Evolutionary conservation across 2,113 vertebrate species (phyloP), one percentile per base, ranked within the genome.

Genomic region (Esox niger): DNA sequence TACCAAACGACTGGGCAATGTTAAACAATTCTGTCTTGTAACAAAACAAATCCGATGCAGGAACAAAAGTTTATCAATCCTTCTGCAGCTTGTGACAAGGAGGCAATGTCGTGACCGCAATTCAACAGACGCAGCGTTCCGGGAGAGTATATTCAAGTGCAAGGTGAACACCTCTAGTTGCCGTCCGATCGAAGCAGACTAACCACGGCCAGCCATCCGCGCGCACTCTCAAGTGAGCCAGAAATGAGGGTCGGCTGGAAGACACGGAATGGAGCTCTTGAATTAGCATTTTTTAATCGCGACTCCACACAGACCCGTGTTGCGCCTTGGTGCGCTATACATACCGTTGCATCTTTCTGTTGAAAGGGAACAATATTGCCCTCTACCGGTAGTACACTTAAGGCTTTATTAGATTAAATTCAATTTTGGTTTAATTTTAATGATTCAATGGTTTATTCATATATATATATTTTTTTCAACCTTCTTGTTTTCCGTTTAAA

Each of bases 341-440:
- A 66, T 66, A 55, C 64, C 52, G n/a, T 56, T 66, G 64, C 64
- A 66, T 31, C 21, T 25, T 27, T 15, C 29, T 25, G 15, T 23
- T 49, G 6, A 21, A 65, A 52, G 26, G 26, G 6, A 30, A 21
- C 47, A 15, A 29, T 26, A 33, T 15, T 8, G 52, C 64, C 64
- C 47, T 54, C 64, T 66, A 4, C 54, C 31, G 64, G 13, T 15
- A 10, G 2, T 47, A 6, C 46, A 27, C 23, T 23, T 35, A 46
- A 10, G 35, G 20, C 35, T 5, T 6, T 11, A 38, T 6, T 38
- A 38, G 35, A 6, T 38, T 38, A 38, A 38, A n/a, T n/a, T n/a
- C n/a, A n/a, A n/a, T n/a, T n/a, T n/a, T n/a, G n/a, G n/a, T n/a
- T n/a, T n/a, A n/a, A n/a, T n/a, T n/a, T n/a, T n/a, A n/a, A n/a